Evolutionary conservation across 1,140 invertebrate species (phyloP).

Genomic region (Habropoda laboriosa): DNA sequence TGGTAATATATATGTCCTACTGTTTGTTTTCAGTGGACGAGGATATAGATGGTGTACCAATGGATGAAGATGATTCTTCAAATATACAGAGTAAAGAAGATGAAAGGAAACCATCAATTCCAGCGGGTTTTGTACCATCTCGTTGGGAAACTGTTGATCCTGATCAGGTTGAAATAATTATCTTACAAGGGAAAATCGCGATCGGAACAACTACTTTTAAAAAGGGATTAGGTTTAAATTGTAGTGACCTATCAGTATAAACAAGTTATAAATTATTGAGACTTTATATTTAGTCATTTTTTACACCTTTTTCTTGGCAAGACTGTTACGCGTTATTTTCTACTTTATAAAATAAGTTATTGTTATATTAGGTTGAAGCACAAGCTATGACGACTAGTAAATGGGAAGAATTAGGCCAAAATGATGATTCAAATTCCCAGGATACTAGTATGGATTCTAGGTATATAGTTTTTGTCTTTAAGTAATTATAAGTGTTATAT

Average conservation of each 20-base stretch:
- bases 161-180: conserved; percentile 83
- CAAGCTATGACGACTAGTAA: conserved; percentile 95
- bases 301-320: background rate
- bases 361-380: conserved; percentile 86
- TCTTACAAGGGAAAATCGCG: background rate
- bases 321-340: background rate
- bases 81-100: conserved; percentile 73
- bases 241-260: background rate
- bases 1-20: background rate
- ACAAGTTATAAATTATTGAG: background rate
- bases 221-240: background rate
- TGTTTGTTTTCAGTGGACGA: conserved; percentile 85
- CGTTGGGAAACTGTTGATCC: conserved; percentile 98
- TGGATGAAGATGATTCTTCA: conserved; percentile 83
- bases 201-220: background rate
- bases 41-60: conserved; percentile 92
- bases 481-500: conserved; percentile 2
- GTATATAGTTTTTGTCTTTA: conserved; percentile 43
- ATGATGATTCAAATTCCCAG: conserved; percentile 80
- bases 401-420: conserved; percentile 89
- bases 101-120: conserved; percentile 77
- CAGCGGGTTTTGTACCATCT: conserved; percentile 91
- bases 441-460: conserved; percentile 80
- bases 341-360: background rate
- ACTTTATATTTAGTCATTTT: background rate